Evolutionary conservation across 2,888 invertebrate species (phyloP).

Genomic region (Pollenia griseotomentosa): DNA sequence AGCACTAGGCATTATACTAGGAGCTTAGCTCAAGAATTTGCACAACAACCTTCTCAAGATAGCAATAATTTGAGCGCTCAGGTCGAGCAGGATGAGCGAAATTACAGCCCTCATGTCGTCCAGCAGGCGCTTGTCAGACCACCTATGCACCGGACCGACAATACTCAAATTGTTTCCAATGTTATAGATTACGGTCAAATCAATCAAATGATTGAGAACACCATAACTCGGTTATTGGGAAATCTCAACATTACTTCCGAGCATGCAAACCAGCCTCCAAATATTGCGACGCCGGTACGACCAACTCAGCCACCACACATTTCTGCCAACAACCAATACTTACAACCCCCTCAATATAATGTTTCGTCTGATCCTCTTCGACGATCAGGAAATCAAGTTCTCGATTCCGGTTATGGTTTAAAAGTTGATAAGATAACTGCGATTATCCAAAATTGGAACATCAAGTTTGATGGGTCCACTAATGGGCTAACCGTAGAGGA

Average conservation of each 20-base stretch:
- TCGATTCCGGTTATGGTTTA: not conserved
- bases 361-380: not conserved
- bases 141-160: not conserved
- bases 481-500: not conserved
- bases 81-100: too few species aligned
- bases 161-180: not conserved
- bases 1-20: conserved; percentile 2
- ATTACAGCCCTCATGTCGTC: too few species aligned
- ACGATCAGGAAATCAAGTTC: too few species aligned
- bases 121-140: too few species aligned
- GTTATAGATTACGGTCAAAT: not conserved
- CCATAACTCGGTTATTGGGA: not conserved
- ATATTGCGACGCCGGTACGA: too few species aligned
- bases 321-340: too few species aligned
- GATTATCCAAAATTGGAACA: not conserved
- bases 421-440: not conserved
- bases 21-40: not conserved
- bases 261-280: too few species aligned
- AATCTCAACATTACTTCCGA: not conserved
- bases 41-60: too few species aligned
- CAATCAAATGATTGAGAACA: not conserved
- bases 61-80: too few species aligned
- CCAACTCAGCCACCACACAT: not conserved
- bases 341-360: not conserved
- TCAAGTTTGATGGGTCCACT: not conserved